Conservation (phyloP, 2,888 invertebrate genomes). For the Gordius sp. region DNA sequence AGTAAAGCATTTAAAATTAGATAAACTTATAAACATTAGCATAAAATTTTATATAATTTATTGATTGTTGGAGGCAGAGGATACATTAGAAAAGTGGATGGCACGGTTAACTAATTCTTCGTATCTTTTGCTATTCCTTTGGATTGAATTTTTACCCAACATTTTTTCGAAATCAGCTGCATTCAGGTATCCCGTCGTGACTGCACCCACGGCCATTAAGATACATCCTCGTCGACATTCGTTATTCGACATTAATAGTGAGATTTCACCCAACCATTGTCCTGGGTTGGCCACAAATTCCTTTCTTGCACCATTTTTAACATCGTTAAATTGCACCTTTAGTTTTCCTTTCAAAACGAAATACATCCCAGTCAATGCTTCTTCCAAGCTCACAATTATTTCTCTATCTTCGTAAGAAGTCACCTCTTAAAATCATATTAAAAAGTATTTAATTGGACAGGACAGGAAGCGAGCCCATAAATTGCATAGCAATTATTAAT, state of each 20-base stretch:
- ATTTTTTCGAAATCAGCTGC: constrained; percentile 7
- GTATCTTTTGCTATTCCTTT: neutral
- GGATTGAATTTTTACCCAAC: neutral
- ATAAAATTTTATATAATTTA: too few relatives aligned
- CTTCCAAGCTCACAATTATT: neutral
- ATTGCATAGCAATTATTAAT: too few relatives aligned
- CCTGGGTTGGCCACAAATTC: neutral
- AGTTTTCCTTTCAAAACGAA: neutral
- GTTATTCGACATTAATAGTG: neutral
- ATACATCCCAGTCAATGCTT: neutral
- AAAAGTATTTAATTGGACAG: too few relatives aligned
- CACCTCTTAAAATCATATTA: too few relatives aligned
- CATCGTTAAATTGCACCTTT: neutral
- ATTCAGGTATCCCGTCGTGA: neutral
- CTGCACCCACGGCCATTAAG: neutral
- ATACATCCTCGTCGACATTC: neutral
- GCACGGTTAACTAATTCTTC: neutral
- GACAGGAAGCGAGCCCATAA: too few relatives aligned
- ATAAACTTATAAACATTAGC: too few relatives aligned
- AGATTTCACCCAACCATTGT: constrained; percentile 6
- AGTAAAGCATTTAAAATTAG: too few relatives aligned
- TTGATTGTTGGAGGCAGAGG: too few relatives aligned
- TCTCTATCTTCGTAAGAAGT: neutral
- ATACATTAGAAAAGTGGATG: too few relatives aligned
- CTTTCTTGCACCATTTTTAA: neutral